Evolutionary conservation across 2,888 invertebrate genomes (phyloP), one percentile per base, ranked within the genome.

Genomic region (Dynastes grantii): DNA sequence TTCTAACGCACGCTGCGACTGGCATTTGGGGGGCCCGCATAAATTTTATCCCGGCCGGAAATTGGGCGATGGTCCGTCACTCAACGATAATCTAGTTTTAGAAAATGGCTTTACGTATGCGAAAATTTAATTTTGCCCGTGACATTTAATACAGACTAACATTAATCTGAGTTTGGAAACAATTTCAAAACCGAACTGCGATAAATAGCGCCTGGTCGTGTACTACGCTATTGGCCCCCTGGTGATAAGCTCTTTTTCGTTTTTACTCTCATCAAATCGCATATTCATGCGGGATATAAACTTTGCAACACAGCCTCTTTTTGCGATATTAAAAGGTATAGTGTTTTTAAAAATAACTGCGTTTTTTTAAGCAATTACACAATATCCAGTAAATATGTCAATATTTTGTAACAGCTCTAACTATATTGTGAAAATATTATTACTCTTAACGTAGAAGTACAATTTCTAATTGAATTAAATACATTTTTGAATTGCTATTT

Each of bases 101-200:
- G 49, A 68, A 68, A 68, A 68, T 68, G 68, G 68, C 68, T 49
- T 49, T 68, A 27, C 68, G 51, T 68, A 68, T 61, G 61, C 51
- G 68, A 68, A 68, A 65, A 51, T 68, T 68, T 68, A 68, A 68
- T 68, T 68, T 68, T 29, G 27, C 29, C 40, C 27, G 51, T 61
- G 61, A 68, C 68, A 29, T 45, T 68, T 68, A 68, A 68, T 68
- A 68, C 13, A 68, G 68, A 68, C 27, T 51, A 49, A 68, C 68
- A 49, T 68, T 68, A 68, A 68, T 68, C 68, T 45, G 49, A 68
- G 49, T 68, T 68, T 68, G 68, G 49, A 68, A 68, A 68, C 68
- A 68, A 68, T 68, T 68, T 68, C 37, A 49, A 68, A 68, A 68
- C 68, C 68, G 68, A 49, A 51, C 49, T 49, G 68, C 45, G 68